Conservation (phyloP, 2,113 vertebrate species). For the Mionectes macconnelli region DNA sequence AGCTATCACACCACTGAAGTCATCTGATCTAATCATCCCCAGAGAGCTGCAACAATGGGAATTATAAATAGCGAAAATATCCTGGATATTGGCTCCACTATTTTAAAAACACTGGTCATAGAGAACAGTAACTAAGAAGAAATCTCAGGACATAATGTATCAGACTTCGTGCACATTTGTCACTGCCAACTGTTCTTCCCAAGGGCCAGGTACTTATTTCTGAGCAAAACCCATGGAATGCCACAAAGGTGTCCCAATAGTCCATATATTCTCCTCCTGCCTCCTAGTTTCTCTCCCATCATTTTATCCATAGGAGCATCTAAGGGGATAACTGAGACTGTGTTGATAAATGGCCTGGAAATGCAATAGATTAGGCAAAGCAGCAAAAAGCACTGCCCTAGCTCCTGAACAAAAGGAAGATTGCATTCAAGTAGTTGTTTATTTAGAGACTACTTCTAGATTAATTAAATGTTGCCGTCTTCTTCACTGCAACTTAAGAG, state of each 20-base stretch:
- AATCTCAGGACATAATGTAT: neutral
- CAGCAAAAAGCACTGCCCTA: neutral
- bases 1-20: constrained; percentile 28
- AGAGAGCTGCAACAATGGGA: constrained; percentile 31
- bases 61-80: constrained; percentile 56
- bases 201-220: neutral
- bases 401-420: neutral
- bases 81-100: constrained; percentile 14
- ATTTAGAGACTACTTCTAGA: neutral
- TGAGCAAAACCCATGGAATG: neutral
- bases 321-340: neutral
- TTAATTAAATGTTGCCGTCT: neutral
- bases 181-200: neutral
- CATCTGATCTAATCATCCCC: neutral
- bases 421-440: neutral
- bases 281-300: neutral
- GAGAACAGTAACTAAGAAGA: neutral
- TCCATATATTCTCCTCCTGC: neutral
- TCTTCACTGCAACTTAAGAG: neutral
- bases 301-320: neutral
- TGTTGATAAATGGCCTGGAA: neutral
- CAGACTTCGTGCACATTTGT: neutral
- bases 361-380: neutral
- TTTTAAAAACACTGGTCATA: constrained; percentile 10
- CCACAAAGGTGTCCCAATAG: neutral